Evolutionary conservation across 23 tunicate genomes (phyloP).

Genomic region (Halocynthia roretzi): DNA sequence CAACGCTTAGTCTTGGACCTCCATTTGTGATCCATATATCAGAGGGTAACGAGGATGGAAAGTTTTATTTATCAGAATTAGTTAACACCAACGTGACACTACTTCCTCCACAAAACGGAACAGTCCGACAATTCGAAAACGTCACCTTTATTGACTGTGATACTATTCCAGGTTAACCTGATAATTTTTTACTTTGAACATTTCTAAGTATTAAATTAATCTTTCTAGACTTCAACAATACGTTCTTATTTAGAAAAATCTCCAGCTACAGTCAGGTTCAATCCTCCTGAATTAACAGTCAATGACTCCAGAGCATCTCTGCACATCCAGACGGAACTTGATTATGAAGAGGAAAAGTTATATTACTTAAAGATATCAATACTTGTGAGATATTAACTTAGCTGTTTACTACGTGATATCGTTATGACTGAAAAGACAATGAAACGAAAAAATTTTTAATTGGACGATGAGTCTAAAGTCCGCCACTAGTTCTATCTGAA

Average conservation of each 20-base stretch:
- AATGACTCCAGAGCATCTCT: not conserved
- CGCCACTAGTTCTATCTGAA: too few species aligned
- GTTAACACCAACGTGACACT: not conserved
- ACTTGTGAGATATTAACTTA: not conserved
- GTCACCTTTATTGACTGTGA: slow-evolving; percentile 13
- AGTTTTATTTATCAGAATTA: not conserved
- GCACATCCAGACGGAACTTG: slow-evolving; percentile 22
- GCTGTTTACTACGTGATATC: too few species aligned
- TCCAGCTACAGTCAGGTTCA: not conserved
- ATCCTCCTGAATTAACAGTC: slow-evolving; percentile 8
- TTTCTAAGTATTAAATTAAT: not conserved
- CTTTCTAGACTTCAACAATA: too few species aligned
- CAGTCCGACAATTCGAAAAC: slow-evolving; percentile 2
- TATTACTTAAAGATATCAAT: slow-evolving; percentile 14
- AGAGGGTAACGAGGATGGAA: slow-evolving; percentile 21
- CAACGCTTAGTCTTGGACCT: slow-evolving; percentile 3
- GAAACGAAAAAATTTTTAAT: too few species aligned
- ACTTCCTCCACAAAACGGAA: slow-evolving; percentile 10
- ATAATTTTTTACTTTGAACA: not conserved
- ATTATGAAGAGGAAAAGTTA: slow-evolving; percentile 10
- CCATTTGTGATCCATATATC: slow-evolving; percentile 7
- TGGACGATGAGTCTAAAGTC: too few species aligned
- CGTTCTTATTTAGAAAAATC: too few species aligned
- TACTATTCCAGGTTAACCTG: slow-evolving; percentile 3
- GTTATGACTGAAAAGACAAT: too few species aligned